Percentiles rank a stretch among this genome's conserved stretches.
Conservation (phyloP, 2,888 invertebrate species). For the Megalurothrips usitatus region DNA sequence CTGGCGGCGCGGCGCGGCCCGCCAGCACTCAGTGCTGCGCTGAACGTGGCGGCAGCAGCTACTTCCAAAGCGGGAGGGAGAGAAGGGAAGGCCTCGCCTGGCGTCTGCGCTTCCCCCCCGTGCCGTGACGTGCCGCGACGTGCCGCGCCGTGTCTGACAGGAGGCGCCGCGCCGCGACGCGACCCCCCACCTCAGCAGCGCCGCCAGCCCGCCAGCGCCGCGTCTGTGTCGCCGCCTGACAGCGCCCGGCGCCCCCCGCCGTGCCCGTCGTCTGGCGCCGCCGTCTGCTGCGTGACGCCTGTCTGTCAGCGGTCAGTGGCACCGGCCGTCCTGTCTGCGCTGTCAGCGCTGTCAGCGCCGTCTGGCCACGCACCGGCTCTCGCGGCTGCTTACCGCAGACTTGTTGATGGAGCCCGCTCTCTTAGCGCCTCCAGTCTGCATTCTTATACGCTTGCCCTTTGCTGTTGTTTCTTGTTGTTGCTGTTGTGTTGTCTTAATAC, state of each 20-base stretch:
- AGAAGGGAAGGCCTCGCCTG: background rate
- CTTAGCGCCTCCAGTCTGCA: background rate
- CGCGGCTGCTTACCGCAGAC: background rate
- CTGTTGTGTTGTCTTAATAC: background rate
- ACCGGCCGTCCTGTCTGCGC: no score
- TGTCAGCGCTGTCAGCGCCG: background rate
- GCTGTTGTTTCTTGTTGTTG: background rate
- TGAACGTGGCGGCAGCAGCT: background rate
- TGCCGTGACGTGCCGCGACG: background rate
- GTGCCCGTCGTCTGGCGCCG: background rate
- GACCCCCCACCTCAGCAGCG: background rate
- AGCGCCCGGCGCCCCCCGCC: background rate
- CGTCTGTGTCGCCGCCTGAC: background rate
- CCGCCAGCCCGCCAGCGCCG: background rate
- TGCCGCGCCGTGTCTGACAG: background rate
- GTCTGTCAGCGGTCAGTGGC: background rate
- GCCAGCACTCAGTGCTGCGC: constrained; percentile 14
- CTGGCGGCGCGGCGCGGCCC: background rate
- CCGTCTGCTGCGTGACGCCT: background rate
- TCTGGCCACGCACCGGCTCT: background rate
- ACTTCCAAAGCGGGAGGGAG: background rate
- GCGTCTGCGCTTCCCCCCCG: background rate
- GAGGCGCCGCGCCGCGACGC: background rate
- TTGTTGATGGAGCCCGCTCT: background rate
- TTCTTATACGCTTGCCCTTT: background rate